Evolutionary conservation across 2,113 vertebrate genomes (phyloP).

Genomic region (Corvus moneduloides): DNA sequence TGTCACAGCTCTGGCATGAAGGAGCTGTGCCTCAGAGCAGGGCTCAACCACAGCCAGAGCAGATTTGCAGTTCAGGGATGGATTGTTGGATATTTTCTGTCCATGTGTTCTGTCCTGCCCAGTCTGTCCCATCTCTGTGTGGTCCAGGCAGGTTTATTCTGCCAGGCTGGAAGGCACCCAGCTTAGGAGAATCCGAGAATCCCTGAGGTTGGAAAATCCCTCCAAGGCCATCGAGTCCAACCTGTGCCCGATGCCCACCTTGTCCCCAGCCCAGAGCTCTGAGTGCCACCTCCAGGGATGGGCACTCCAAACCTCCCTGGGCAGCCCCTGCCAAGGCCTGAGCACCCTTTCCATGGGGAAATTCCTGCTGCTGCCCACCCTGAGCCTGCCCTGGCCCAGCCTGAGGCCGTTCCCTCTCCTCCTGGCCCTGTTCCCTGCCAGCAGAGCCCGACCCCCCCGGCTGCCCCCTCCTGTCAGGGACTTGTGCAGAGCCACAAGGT

Average conservation of each 20-base stretch:
- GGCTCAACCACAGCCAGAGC: neutral
- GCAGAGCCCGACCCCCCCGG: neutral
- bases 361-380: too few relatives aligned
- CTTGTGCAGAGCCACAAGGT: too few relatives aligned
- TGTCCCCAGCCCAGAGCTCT: neutral
- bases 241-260: accelerated
- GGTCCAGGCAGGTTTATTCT: neutral
- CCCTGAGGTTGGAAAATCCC: neutral
- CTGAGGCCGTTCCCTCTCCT: neutral
- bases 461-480: neutral
- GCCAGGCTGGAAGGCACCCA: neutral
- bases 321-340: neutral
- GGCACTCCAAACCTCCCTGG: neutral
- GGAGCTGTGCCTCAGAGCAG: neutral
- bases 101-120: neutral
- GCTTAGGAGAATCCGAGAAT: neutral
- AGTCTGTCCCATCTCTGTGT: accelerated
- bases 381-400: neutral
- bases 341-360: too few relatives aligned
- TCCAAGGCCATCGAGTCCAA: accelerated
- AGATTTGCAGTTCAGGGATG: neutral
- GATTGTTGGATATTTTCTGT: accelerated
- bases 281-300: neutral
- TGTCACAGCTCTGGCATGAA: neutral
- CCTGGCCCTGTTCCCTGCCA: neutral